A percentile compares a stretch with the other conserved stretches of the same genome.
Conservation (phyloP, 2,888 invertebrate genomes). For the Lepidochitona cinerea region DNA sequence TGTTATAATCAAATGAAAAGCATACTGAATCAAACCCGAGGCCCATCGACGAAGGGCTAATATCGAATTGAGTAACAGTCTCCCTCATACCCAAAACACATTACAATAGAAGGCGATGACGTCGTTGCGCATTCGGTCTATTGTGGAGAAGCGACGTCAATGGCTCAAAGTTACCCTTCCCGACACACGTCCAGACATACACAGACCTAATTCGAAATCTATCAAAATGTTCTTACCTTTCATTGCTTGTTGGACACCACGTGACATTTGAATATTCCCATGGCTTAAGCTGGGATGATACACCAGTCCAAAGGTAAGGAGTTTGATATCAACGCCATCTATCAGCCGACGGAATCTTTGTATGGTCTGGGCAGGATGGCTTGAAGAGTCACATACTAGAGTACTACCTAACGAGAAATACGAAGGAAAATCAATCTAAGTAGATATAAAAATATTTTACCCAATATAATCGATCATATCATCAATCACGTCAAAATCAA, state of each 20-base stretch:
- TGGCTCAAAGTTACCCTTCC: neutral
- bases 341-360: constrained; percentile 39
- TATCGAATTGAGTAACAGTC: neutral
- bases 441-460: too few species aligned
- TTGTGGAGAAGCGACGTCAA: neutral
- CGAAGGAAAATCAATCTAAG: too few species aligned
- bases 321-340: constrained; percentile 49
- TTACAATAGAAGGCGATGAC: neutral
- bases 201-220: neutral
- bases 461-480: too few species aligned
- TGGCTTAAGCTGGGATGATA: constrained; percentile 45
- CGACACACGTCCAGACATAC: neutral
- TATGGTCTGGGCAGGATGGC: constrained; percentile 49
- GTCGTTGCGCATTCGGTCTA: neutral
- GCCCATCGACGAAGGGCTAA: too few species aligned
- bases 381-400: constrained; percentile 45
- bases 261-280: neutral
- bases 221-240: neutral
- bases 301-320: constrained; percentile 57
- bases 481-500: too few species aligned
- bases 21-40: too few species aligned
- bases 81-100: neutral
- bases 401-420: constrained; percentile 24
- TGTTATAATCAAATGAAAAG: too few species aligned
- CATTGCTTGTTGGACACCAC: neutral